These are phyloP conservation scores for Orthonevra nobilis DNA, from an alignment of 2,888 invertebrate species.

Conservation along the genomic window DNA sequence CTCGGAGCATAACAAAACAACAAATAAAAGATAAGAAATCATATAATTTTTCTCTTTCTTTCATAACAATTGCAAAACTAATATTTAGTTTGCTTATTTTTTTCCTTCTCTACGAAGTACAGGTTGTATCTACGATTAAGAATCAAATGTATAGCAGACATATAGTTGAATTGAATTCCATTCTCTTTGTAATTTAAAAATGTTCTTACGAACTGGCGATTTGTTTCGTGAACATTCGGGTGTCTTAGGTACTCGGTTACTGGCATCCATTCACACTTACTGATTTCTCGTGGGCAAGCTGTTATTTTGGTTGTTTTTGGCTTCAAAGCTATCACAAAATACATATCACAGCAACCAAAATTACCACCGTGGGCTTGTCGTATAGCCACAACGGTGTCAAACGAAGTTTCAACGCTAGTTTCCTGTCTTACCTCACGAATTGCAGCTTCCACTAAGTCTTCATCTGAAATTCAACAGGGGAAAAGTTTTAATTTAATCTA, in stretches of 20 bases:
- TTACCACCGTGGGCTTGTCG: slow-evolving; percentile 89
- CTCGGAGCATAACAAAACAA: no score
- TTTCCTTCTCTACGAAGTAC: slow-evolving; percentile 70
- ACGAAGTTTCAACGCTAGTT: slow-evolving; percentile 89
- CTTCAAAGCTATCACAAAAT: slow-evolving; percentile 87
- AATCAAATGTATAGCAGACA: slow-evolving; percentile 79
- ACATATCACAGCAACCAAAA: slow-evolving; percentile 93
- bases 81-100: no score
- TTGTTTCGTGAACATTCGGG: slow-evolving; percentile 87
- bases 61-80: no score
- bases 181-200: slow-evolving; percentile 85
- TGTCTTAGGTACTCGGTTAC: slow-evolving; percentile 86
- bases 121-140: slow-evolving; percentile 77
- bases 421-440: slow-evolving; percentile 94
- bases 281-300: slow-evolving; percentile 89
- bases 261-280: slow-evolving; percentile 90
- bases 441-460: slow-evolving; percentile 90
- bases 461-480: slow-evolving; percentile 82
- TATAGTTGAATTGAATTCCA: slow-evolving; percentile 83
- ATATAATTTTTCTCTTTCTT: no score
- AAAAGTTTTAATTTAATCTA: no score
- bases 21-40: no score
- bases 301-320: slow-evolving; percentile 84
- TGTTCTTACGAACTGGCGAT: slow-evolving; percentile 85
- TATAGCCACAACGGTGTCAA: slow-evolving; percentile 87